Base-by-base conservation (phyloP, 92 coral and sea anemone species). In the Bergia puertoricense region DNA sequence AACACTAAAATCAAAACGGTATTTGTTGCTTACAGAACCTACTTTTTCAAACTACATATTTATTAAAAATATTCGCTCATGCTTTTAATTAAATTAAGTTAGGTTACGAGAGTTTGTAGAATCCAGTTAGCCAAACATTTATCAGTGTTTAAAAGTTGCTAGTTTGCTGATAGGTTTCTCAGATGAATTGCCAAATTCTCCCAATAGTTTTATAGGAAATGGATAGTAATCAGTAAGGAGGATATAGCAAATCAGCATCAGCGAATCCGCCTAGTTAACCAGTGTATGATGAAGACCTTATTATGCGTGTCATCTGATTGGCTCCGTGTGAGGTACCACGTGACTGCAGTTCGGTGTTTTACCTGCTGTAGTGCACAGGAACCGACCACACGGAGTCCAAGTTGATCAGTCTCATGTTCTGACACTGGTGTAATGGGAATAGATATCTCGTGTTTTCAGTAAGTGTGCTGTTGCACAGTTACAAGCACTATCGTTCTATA, bases 251-350 rank as follows among this genome's bases (percentile, higher is more conserved):
- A 74, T 1, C 22, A 74, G 37, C 13, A 5, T 16, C 3, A 10
- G 48, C 20, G 18, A 45, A 4, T 41, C 45, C 20, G 48, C n/a
- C 6, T 37, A 65, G 6, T 13, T 40, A 77, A 41, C 88, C 91
- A 93, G 93, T 88, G 92, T 23, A 75, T 94, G 99, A 96, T 96
- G 99, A 96, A 94, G 92, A 88, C 89, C 15, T 89, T 81, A 89
- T 96, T 94, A 91, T 96, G 99, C 98, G 99, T 95, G 99, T 96
- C 95, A 94, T 95, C 96, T 95, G 99, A 93, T 91, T 92, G 96
- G 93, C 94, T 78, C 91, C 43, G n/a, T 80, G 80, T 37, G 86
- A 80, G 89, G 88, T 85, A 91, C 86, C 93, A 93, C 88, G 96
- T 93, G 91, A 79, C 92, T 66, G 22, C 81, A 30, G 79, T 77